Evolutionary conservation across 1,140 invertebrate genomes (phyloP).

Genomic region (Eufriesea mexicana): DNA sequence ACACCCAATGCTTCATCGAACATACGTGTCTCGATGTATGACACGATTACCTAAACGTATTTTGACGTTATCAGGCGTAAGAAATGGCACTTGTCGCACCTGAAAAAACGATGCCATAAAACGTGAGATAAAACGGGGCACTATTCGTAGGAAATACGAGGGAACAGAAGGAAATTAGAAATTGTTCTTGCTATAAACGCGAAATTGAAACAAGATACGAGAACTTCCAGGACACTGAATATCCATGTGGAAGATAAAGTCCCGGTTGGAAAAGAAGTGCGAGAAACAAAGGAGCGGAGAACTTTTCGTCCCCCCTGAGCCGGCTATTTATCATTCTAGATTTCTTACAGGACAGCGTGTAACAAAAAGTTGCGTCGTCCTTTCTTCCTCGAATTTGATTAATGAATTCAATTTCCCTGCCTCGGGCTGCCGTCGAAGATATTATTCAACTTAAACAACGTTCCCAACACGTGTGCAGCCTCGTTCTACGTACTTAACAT

Average conservation of each 20-base stretch:
- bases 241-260: not conserved
- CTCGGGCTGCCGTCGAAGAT: not conserved
- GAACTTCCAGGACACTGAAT: not conserved
- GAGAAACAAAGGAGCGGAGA: slow-evolving; percentile 5
- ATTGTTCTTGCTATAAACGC: not conserved
- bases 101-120: no score
- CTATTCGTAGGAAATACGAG: no score
- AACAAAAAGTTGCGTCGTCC: not conserved
- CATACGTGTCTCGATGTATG: no score
- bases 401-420: slow-evolving; percentile 7
- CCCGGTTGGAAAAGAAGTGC: not conserved
- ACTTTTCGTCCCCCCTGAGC: not conserved
- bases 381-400: slow-evolving; percentile 7
- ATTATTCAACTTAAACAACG: not conserved
- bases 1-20: not conserved
- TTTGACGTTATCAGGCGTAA: no score
- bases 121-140: no score
- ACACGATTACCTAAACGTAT: no score
- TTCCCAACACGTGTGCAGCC: not conserved
- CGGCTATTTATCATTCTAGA: slow-evolving; percentile 16
- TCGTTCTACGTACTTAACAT: not conserved
- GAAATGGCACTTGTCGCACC: no score
- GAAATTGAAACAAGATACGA: not conserved
- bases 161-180: no score
- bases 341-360: not conserved